These are phyloP conservation scores for Hoplostethus mediterraneus DNA, from an alignment of 2,797 vertebrate genomes.

Conservation along the genomic window DNA sequence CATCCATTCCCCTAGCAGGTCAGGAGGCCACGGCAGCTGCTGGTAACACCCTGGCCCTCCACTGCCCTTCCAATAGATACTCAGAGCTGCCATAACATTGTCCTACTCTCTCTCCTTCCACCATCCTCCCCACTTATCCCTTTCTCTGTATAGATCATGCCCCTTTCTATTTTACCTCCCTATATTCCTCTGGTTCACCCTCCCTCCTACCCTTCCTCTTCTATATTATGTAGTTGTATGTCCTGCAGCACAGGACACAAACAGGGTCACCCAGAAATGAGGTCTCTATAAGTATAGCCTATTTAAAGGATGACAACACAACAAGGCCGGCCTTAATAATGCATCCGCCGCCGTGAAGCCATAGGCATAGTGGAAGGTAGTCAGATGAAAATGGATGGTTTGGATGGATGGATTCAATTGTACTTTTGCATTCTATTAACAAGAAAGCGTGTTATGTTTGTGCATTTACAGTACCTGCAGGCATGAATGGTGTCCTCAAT, in stretches of 20 bases:
- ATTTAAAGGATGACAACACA: conserved; percentile 58
- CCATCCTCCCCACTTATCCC: conserved; percentile 7
- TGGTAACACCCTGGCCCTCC: conserved; percentile 51
- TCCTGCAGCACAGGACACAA: conserved; percentile 45
- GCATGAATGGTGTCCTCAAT: conserved; percentile 31
- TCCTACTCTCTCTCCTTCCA: conserved; percentile 19
- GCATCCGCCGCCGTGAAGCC: conserved; percentile 50
- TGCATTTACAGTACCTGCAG: conserved; percentile 32
- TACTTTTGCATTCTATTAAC: too few relatives aligned
- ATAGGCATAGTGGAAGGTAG: not conserved
- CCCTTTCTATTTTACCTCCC: not conserved
- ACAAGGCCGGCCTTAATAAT: conserved; percentile 73
- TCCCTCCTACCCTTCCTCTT: not conserved
- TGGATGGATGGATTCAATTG: not conserved
- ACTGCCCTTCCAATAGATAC: not conserved
- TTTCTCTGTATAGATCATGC: conserved; percentile 7
- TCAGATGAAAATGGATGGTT: not conserved
- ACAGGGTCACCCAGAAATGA: conserved; percentile 56
- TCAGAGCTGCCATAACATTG: conserved; percentile 26
- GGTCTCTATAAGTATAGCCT: conserved; percentile 36
- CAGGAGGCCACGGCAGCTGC: conserved; percentile 75
- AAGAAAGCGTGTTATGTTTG: conserved; percentile 20
- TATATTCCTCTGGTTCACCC: not conserved
- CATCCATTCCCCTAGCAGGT: conserved; percentile 61
- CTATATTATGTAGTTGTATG: conserved; percentile 6